Percentiles rank a stretch among this genome's conserved stretches.
These are phyloP conservation scores for Cuculus canorus DNA, from an alignment of 2,797 vertebrate genomes.

Conservation along the genomic window DNA sequence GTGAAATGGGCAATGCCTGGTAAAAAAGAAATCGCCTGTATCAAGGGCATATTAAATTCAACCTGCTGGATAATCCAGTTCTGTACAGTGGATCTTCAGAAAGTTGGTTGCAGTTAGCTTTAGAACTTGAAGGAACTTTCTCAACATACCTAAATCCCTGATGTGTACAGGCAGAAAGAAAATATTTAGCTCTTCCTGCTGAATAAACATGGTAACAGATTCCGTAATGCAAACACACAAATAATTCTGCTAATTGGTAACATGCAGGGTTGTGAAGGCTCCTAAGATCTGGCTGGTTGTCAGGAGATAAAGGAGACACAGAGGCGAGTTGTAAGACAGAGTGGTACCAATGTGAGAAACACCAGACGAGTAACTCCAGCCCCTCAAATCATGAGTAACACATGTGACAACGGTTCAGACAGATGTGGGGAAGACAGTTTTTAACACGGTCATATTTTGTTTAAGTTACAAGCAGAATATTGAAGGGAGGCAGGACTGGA, in stretches of 20 bases:
- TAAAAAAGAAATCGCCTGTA: rapidly evolving
- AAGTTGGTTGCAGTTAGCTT: neutral
- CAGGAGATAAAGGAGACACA: rapidly evolving
- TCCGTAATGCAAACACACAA: neutral
- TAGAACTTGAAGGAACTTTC: too few species aligned
- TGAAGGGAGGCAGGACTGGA: neutral
- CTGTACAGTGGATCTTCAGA: neutral
- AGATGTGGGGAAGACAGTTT: neutral
- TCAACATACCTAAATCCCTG: neutral
- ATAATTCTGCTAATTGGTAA: neutral
- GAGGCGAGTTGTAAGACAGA: neutral
- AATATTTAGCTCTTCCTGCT: neutral
- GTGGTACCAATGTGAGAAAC: neutral
- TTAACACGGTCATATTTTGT: rapidly evolving
- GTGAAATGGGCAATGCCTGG: neutral
- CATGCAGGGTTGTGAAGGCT: neutral
- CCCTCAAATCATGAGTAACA: neutral
- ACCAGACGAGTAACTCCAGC: neutral
- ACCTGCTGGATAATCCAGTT: neutral
- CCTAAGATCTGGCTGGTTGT: neutral
- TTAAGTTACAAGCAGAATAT: neutral
- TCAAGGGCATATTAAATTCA: neutral
- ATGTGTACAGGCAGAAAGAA: neutral
- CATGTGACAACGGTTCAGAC: neutral
- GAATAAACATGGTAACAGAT: neutral